Percentiles rank a stretch among this genome's conserved stretches.
Conservation (phyloP, 2,888 invertebrate species). For the Andrena fulva region DNA sequence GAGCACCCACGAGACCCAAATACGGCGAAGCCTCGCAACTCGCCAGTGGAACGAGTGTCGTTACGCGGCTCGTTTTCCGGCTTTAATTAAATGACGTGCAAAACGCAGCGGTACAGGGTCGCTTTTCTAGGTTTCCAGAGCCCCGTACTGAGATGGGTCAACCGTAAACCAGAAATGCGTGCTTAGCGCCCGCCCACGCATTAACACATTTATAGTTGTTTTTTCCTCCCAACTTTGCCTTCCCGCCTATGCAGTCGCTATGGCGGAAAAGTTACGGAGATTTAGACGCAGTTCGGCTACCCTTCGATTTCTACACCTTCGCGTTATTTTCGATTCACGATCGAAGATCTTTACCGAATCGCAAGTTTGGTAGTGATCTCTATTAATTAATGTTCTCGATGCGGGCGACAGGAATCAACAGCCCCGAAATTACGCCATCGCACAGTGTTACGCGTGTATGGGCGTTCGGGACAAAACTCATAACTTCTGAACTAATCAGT, state of each 20-base stretch:
- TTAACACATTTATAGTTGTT: constrained; percentile 14
- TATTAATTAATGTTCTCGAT: neutral
- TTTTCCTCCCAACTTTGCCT: neutral
- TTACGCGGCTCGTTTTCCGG: constrained; percentile 71
- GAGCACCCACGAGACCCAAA: constrained; percentile 45
- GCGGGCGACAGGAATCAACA: too few relatives aligned
- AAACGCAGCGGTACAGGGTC: constrained; percentile 51
- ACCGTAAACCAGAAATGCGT: constrained; percentile 61
- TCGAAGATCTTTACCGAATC: neutral
- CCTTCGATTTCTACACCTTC: too few relatives aligned
- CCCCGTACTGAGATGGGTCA: constrained; percentile 47
- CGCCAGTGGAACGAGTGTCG: constrained; percentile 61
- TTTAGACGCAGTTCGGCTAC: too few relatives aligned
- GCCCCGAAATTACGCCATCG: too few relatives aligned
- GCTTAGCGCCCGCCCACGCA: constrained; percentile 19
- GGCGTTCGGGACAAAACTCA: too few relatives aligned
- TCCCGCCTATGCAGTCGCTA: neutral
- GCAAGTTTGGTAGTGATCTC: neutral
- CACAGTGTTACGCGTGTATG: too few relatives aligned
- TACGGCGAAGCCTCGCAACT: constrained; percentile 44
- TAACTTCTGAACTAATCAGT: too few relatives aligned
- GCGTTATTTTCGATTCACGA: neutral
- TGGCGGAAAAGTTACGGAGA: too few relatives aligned
- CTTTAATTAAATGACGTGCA: constrained; percentile 71
- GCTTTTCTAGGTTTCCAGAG: constrained; percentile 56